phyloP scores from a whole-genome alignment of 2,888 invertebrate genomes.

The Sturmia bella region DNA sequence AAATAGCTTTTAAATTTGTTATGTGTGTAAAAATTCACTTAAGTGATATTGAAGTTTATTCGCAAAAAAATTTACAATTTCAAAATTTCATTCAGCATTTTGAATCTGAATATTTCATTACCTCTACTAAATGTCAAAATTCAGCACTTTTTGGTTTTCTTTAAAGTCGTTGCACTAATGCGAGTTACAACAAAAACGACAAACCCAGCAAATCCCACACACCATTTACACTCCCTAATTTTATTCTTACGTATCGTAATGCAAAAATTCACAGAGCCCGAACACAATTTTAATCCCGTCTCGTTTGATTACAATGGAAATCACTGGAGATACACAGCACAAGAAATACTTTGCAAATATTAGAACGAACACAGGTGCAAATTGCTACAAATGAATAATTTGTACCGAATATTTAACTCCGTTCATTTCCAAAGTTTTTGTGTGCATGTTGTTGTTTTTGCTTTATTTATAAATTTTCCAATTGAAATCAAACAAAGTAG shows the following conservation, averaged over 20 bases:
- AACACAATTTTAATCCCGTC: conserved; percentile 19
- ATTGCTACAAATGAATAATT: conserved; percentile 78
- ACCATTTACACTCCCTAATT: neutral
- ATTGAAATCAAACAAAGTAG: conserved; percentile 43
- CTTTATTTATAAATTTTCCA: conserved; percentile 38
- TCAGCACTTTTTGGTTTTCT: conserved; percentile 45
- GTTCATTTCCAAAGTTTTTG: conserved; percentile 27
- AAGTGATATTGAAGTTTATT: too few species aligned
- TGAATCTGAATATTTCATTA: conserved; percentile 17
- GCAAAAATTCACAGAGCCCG: neutral
- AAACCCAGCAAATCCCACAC: neutral
- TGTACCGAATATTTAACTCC: conserved; percentile 71
- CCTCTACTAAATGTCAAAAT: conserved; percentile 39
- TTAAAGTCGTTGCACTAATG: conserved; percentile 50
- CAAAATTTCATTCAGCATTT: conserved; percentile 14
- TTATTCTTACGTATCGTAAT: neutral
- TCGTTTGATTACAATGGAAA: conserved; percentile 54
- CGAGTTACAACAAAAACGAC: conserved; percentile 4
- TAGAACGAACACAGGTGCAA: conserved; percentile 71
- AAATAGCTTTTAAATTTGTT: too few species aligned
- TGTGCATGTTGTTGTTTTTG: conserved; percentile 16
- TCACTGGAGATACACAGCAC: conserved; percentile 56
- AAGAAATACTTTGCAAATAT: conserved; percentile 56
- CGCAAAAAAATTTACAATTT: neutral
- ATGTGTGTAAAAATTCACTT: too few species aligned